Conservation (phyloP, 2,888 invertebrate genomes). For the Mythimna pallens region DNA sequence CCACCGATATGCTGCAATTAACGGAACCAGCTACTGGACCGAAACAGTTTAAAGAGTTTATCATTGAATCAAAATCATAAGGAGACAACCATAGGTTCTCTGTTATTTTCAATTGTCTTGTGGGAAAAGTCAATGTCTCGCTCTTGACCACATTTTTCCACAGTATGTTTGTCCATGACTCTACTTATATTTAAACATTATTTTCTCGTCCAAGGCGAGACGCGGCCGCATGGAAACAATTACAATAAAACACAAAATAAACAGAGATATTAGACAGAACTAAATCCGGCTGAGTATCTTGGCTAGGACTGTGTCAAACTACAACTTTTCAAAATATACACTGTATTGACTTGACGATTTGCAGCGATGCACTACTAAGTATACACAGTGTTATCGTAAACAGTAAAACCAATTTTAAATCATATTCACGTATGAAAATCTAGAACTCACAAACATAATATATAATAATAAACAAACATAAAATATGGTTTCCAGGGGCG, state of each 20-base stretch:
- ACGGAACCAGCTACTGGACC: no score
- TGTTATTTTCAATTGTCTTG: background rate
- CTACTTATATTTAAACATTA: slow-evolving; percentile 54
- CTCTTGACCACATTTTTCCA: slow-evolving; percentile 36
- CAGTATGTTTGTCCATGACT: slow-evolving; percentile 45
- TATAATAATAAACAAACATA: no score
- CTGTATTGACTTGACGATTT: slow-evolving; percentile 10
- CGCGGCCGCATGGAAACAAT: slow-evolving; percentile 45
- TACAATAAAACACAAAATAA: slow-evolving; percentile 51
- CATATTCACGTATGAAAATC: no score
- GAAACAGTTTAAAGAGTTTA: no score
- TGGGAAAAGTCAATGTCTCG: slow-evolving; percentile 27
- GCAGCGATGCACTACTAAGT: background rate
- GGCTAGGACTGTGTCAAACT: slow-evolving; percentile 7
- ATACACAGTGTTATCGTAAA: background rate
- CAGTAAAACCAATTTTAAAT: background rate
- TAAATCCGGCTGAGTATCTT: slow-evolving; percentile 26
- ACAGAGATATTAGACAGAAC: slow-evolving; percentile 35
- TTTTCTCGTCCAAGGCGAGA: slow-evolving; percentile 43
- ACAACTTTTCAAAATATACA: slow-evolving; percentile 26
- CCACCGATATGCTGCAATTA: no score
- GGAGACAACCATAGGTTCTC: background rate
- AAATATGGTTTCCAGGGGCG: no score
- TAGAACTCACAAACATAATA: no score
- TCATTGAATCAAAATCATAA: background rate